phyloP scores from a whole-genome alignment of 64 coral and sea anemone genomes.

The Stichodactyla mertensii region DNA sequence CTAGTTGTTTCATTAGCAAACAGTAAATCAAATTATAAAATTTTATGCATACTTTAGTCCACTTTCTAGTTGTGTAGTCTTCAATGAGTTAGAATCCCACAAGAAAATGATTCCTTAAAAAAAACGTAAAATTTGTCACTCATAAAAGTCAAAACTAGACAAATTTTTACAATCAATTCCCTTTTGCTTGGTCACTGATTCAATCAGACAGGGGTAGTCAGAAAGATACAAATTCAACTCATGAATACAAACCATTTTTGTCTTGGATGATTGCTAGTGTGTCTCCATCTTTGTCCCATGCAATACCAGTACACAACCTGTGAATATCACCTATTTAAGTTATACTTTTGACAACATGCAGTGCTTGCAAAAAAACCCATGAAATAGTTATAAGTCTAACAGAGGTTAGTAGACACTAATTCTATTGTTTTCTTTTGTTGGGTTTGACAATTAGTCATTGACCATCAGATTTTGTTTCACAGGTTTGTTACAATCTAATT shows the following conservation, averaged over 20 bases:
- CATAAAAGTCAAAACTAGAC: not conserved
- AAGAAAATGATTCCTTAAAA: conserved; percentile 72
- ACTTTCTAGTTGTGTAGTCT: conserved; percentile 88
- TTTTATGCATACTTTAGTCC: conserved; percentile 64
- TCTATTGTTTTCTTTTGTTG: no score
- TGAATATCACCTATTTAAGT: no score
- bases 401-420: no score
- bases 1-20: not conserved
- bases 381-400: no score
- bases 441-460: no score
- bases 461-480: no score
- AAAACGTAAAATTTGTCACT: not conserved
- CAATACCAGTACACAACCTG: conserved; percentile 85
- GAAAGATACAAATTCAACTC: not conserved
- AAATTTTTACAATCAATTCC: no score
- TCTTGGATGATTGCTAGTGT: conserved; percentile 96
- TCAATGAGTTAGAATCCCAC: conserved; percentile 96
- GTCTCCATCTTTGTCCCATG: conserved; percentile 97
- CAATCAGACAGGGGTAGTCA: not conserved
- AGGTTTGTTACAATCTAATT: no score
- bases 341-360: no score
- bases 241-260: conserved; percentile 53
- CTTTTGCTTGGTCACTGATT: not conserved
- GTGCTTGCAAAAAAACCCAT: no score
- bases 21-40: not conserved